Percentiles rank a stretch among this genome's conserved stretches.
Evolutionary conservation across 2,797 vertebrate genomes (phyloP).

Genomic region (Pseudotriccus pelzelni): DNA sequence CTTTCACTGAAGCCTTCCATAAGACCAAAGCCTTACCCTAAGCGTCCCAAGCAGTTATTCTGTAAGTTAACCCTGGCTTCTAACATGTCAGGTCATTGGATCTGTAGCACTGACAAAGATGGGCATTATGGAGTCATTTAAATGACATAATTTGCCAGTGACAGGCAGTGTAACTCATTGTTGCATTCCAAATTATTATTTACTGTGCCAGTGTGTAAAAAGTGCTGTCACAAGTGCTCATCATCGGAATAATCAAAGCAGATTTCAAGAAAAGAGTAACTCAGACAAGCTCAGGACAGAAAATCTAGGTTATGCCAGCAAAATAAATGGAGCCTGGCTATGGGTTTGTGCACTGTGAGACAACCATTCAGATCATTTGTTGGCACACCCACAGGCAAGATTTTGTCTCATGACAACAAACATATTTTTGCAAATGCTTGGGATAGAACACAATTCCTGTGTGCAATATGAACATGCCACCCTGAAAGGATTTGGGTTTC

Average conservation of each 20-base stretch:
- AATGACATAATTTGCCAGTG: neutral
- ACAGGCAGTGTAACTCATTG: neutral
- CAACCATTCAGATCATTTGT: neutral
- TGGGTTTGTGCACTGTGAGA: neutral
- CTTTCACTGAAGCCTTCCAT: neutral
- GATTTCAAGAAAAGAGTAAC: neutral
- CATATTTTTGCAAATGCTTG: neutral
- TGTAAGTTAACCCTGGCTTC: neutral
- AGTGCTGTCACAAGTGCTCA: neutral
- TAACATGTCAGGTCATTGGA: neutral
- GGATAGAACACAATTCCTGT: neutral
- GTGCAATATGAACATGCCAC: rapidly evolving
- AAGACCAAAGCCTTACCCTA: neutral
- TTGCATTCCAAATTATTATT: neutral
- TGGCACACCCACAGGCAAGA: neutral
- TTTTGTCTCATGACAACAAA: neutral
- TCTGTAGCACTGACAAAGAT: neutral
- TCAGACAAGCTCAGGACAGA: neutral
- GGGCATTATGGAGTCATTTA: neutral
- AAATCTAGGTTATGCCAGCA: neutral
- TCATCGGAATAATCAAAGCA: neutral
- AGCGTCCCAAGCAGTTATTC: neutral
- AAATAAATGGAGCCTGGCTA: neutral
- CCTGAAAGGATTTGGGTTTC: neutral
- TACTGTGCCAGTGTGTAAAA: neutral